Evolutionary conservation across 2,888 invertebrate genomes (phyloP), one percentile per base, ranked within the genome.

Genomic region (Muschampia plurimacula): DNA sequence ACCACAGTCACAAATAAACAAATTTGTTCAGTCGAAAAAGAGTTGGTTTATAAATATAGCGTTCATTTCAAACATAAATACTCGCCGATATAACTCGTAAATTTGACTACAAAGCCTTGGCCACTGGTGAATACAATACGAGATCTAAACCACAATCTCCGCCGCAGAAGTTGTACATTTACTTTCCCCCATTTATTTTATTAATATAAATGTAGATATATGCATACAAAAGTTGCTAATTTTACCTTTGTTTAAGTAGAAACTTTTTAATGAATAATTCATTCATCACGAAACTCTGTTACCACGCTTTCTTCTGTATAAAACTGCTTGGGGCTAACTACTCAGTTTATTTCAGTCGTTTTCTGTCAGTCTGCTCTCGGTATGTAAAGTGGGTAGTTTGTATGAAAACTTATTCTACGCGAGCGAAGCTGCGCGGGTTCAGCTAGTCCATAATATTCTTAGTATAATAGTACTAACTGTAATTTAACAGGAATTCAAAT

Each of bases 101-200:
- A 59, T 59, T 59, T 59, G 22, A 59, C 12, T 59, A 59, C 57
- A 59, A 59, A 59, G 15, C 52, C 15, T 6, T 59, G 39, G n/a
- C 39, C 60, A n/a, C 36, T 39, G 60, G 60, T 60, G 32, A 60
- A 36, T 60, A 60, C 60, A 60, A 60, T 39, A 60, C 60, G 36
- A n/a, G 39, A n/a, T n/a, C 36, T 13, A 36, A 60, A 64, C 64
- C 65, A 52, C 36, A 66, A 57, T n/a, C 9, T 10, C 32, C 22
- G 28, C 64, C 64, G 46, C 64, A 64, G 44, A 46, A 64, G 64
- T 64, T 64, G n/a, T 39, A 62, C 36, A 15, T 64, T n/a, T 28
- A 64, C 64, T 64, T 64, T 32, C 12, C n/a, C n/a, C 28, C 44
- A 44, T 60, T 39, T 60, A 39, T 60, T 36, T 60, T 36, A 39